A percentile compares a stretch with the other conserved stretches of the same genome.
Conservation (phyloP, 2,797 vertebrate genomes). For the Erithacus rubecula region DNA sequence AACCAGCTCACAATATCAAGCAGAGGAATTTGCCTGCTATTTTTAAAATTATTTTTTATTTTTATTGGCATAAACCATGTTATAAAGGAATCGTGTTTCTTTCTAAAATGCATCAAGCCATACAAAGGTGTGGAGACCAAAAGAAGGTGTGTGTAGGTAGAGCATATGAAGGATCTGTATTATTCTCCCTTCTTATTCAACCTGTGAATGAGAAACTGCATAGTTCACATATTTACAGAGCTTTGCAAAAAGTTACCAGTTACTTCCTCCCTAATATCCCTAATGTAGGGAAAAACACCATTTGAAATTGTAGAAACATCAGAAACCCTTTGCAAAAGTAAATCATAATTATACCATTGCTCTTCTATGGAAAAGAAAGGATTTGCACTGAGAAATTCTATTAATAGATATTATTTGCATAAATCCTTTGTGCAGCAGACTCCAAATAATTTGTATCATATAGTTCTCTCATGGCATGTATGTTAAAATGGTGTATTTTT, state of each 20-base stretch:
- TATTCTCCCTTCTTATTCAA: neutral
- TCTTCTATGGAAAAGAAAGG: neutral
- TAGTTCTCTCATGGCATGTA: neutral
- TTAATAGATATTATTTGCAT: constrained; percentile 13
- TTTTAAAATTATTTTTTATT: neutral
- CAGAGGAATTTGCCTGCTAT: neutral
- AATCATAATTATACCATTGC: neutral
- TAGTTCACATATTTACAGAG: neutral
- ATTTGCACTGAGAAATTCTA: constrained; percentile 27
- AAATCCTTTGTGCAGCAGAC: neutral
- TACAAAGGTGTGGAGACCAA: neutral
- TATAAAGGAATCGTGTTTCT: neutral
- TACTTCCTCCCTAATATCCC: neutral
- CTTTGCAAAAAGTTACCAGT: neutral
- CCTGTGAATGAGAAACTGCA: neutral
- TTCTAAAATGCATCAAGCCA: neutral
- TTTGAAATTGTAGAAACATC: neutral
- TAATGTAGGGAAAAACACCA: neutral
- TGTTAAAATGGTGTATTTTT: neutral
- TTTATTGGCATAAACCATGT: neutral
- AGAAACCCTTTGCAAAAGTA: neutral
- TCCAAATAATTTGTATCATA: neutral
- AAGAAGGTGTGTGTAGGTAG: neutral
- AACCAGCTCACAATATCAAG: neutral
- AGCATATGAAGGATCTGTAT: neutral